Conservation (phyloP, 2,797 vertebrate genomes). For the Staurois parvus region DNA sequence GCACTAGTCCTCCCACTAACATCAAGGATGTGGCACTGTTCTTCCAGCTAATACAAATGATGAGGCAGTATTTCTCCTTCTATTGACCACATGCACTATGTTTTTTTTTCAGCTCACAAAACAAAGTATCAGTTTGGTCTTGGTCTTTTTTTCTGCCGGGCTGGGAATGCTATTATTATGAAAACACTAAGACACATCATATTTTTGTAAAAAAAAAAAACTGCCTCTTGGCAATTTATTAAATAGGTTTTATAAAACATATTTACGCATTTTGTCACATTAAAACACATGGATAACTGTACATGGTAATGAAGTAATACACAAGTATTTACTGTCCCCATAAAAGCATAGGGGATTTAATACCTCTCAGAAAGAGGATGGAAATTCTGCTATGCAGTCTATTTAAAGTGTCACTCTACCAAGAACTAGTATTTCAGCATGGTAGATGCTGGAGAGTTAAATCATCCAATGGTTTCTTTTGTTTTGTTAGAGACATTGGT, state of each 20-base stretch:
- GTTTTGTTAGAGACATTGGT: background rate
- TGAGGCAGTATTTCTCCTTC: too few species aligned
- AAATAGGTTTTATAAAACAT: constrained; percentile 15
- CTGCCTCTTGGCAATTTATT: constrained; percentile 21
- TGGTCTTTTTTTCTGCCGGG: too few species aligned
- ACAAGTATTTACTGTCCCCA: constrained; percentile 40
- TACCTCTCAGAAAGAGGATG: background rate
- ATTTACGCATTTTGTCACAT: constrained; percentile 1
- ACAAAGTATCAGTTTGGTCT: too few species aligned
- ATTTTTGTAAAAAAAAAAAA: constrained; percentile 19
- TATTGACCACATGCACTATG: too few species aligned
- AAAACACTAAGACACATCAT: background rate
- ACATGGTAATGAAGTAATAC: constrained; percentile 19
- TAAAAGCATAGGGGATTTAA: background rate
- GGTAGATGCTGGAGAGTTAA: too few species aligned
- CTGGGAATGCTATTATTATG: background rate
- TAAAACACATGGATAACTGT: background rate
- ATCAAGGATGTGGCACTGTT: too few species aligned
- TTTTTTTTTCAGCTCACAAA: too few species aligned
- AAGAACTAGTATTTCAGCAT: too few species aligned
- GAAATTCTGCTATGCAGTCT: background rate
- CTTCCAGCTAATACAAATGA: too few species aligned
- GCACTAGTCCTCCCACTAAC: too few species aligned
- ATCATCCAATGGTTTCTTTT: background rate
- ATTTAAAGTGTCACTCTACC: background rate